Conservation (phyloP, 2,113 vertebrate species). For the Mesitornis unicolor region DNA sequence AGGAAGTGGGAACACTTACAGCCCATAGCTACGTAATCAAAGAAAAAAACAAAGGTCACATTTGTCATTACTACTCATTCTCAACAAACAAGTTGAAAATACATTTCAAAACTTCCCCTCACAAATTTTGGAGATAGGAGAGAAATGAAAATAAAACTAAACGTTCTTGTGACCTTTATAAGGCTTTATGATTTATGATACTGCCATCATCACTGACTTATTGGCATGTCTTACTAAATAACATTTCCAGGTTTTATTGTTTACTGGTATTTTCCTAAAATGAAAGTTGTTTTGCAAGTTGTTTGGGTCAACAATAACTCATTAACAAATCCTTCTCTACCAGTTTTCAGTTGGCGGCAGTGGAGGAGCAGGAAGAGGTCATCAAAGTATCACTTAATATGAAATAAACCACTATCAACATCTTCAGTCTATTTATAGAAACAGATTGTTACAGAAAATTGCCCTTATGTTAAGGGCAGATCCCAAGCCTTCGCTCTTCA, state of each 20-base stretch:
- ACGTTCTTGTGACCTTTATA: neutral
- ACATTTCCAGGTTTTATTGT: neutral
- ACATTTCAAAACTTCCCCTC: neutral
- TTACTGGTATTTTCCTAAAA: neutral
- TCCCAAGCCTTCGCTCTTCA: neutral
- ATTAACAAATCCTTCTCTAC: neutral
- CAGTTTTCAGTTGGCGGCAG: neutral
- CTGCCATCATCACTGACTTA: neutral
- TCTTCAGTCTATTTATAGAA: neutral
- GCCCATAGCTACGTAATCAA: neutral
- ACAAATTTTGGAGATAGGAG: neutral
- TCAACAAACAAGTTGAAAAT: neutral
- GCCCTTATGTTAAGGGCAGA: neutral
- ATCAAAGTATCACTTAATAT: neutral
- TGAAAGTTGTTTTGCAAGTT: neutral
- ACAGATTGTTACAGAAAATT: neutral
- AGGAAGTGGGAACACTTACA: constrained; percentile 32
- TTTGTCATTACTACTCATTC: constrained; percentile 5
- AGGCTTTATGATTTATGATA: neutral
- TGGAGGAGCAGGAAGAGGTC: neutral
- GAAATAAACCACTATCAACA: neutral
- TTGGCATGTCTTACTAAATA: neutral
- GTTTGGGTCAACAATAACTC: neutral
- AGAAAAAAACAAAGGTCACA: neutral
- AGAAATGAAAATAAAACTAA: neutral